Percentiles rank a stretch among this genome's conserved stretches.
These are phyloP conservation scores for Heliconius hortense DNA, from an alignment of 2,888 invertebrate species.

Conservation along the genomic window DNA sequence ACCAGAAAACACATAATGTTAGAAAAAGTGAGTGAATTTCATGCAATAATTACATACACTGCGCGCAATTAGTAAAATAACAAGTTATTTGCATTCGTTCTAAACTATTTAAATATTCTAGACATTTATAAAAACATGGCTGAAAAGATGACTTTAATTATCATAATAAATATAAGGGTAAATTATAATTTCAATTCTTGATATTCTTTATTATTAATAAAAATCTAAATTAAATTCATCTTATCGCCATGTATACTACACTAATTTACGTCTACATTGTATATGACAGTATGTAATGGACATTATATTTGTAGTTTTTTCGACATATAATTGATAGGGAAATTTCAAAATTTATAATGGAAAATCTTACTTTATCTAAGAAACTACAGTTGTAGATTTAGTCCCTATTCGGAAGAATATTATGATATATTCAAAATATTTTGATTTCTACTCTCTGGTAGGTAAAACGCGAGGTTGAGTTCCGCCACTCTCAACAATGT, in stretches of 20 bases:
- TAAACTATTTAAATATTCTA: neutral
- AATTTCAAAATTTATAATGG: neutral
- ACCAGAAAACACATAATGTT: conserved; percentile 60
- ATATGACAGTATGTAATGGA: neutral
- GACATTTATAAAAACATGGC: neutral
- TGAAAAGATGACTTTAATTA: conserved; percentile 43
- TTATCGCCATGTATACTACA: conserved; percentile 1
- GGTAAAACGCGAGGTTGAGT: no score
- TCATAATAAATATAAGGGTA: no score
- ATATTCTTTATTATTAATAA: neutral
- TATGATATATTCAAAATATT: no score
- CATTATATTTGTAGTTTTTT: conserved; percentile 1
- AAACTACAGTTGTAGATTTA: no score
- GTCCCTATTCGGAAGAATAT: no score
- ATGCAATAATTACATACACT: conserved; percentile 41
- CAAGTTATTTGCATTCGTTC: conserved; percentile 4
- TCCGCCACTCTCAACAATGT: no score
- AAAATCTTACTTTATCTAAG: neutral
- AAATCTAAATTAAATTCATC: neutral
- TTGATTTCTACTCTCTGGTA: no score
- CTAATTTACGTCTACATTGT: conserved; percentile 44
- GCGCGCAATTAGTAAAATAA: conserved; percentile 34
- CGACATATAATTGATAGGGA: neutral
- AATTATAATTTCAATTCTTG: neutral
- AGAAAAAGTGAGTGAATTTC: conserved; percentile 19